Evolutionary conservation across 2,888 invertebrate species (phyloP).

Genomic region (Limnephilus lunatus): DNA sequence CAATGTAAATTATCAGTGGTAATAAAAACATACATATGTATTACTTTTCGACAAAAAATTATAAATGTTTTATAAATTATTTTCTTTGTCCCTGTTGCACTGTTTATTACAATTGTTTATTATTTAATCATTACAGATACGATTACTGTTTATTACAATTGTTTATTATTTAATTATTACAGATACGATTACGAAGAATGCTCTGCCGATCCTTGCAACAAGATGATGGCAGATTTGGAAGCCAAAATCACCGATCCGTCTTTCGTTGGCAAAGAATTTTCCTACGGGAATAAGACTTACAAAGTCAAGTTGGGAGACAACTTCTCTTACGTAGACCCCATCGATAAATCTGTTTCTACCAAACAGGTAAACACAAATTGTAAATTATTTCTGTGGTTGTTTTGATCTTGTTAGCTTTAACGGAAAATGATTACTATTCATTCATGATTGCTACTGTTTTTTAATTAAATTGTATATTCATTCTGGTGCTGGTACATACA

Average conservation of each 20-base stretch:
- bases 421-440: too few relatives aligned
- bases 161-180: slow-evolving; percentile 51
- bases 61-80: neutral
- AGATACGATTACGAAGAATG: slow-evolving; percentile 99
- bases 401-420: too few relatives aligned
- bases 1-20: neutral
- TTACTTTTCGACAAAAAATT: too few relatives aligned
- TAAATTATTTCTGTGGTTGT: neutral
- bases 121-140: slow-evolving; percentile 80
- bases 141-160: slow-evolving; percentile 82
- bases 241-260: slow-evolving; percentile 79
- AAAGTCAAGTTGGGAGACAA: slow-evolving; percentile 91
- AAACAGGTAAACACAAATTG: neutral
- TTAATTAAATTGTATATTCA: too few relatives aligned
- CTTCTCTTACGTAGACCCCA: slow-evolving; percentile 97
- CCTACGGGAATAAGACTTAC: slow-evolving; percentile 82
- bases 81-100: neutral
- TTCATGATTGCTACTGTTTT: too few relatives aligned
- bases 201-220: slow-evolving; percentile 89
- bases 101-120: slow-evolving; percentile 20
- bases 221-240: slow-evolving; percentile 93
- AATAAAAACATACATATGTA: neutral
- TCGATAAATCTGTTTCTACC: slow-evolving; percentile 91
- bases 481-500: too few relatives aligned
- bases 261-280: slow-evolving; percentile 80